A percentile compares a stretch with the other conserved stretches of the same genome.
phyloP scores from a whole-genome alignment of 2,888 invertebrate genomes.

The Agapetus fuscipes region DNA sequence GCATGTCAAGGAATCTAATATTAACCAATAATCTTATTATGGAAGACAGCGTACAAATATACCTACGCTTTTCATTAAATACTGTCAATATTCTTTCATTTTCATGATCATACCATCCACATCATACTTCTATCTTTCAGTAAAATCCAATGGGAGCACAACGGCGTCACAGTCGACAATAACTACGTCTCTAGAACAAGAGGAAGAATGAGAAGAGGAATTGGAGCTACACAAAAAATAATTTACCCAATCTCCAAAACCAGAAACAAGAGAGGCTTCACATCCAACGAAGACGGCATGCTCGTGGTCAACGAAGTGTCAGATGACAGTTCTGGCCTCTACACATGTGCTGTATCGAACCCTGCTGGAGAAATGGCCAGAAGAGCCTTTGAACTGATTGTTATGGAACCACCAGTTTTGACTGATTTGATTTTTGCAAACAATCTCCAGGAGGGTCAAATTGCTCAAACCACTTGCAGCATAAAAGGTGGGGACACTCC shows the following conservation, averaged over 20 bases:
- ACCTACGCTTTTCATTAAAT: no score
- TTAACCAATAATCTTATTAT: no score
- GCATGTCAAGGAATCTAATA: no score
- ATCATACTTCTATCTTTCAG: slow-evolving; percentile 32
- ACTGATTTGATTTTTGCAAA: slow-evolving; percentile 73
- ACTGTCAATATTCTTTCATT: no score
- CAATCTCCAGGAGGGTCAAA: slow-evolving; percentile 72
- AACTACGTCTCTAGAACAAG: background rate
- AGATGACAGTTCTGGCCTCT: slow-evolving; percentile 60
- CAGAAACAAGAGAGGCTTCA: slow-evolving; percentile 13
- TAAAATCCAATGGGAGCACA: slow-evolving; percentile 42
- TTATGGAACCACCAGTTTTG: slow-evolving; percentile 67
- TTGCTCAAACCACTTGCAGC: slow-evolving; percentile 75
- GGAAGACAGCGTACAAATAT: no score
- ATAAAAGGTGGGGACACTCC: slow-evolving; percentile 62
- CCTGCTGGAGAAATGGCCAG: slow-evolving; percentile 69
- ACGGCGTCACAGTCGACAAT: slow-evolving; percentile 1
- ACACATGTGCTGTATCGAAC: slow-evolving; percentile 69
- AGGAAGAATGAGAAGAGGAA: background rate
- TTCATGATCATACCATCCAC: no score
- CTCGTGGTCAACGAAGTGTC: slow-evolving; percentile 53
- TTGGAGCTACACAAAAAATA: no score
- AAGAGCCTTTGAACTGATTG: slow-evolving; percentile 58
- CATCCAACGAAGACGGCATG: slow-evolving; percentile 44
- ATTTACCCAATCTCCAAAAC: background rate